phyloP scores from a whole-genome alignment of 37 sponge, comb jelly and placozoan genomes.

The Hormiphora californensis region DNA sequence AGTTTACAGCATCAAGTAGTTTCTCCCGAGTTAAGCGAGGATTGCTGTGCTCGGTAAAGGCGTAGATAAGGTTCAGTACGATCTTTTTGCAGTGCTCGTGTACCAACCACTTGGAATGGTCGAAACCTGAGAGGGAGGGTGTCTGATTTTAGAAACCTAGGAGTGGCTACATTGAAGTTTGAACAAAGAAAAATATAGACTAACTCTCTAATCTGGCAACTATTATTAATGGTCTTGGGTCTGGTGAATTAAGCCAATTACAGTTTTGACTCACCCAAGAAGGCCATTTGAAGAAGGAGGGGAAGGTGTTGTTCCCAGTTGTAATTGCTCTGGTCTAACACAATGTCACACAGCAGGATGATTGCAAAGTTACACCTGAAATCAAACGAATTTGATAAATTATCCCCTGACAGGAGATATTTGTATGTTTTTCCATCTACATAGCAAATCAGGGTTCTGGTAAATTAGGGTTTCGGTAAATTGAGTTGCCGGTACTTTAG shows the following conservation, averaged over 20 bases:
- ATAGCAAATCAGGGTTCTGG: no score
- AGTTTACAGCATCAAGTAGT: slow-evolving; percentile 31
- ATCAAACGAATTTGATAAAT: no score
- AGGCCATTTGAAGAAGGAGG: not conserved
- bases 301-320: slow-evolving; percentile 2
- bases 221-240: not conserved
- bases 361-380: slow-evolving; percentile 45
- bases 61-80: slow-evolving; percentile 19
- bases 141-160: not conserved
- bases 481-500: no score
- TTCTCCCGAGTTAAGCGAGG: slow-evolving; percentile 25
- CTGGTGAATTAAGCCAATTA: not conserved
- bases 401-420: no score
- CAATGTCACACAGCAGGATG: slow-evolving; percentile 45
- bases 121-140: not conserved
- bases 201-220: not conserved
- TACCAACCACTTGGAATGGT: slow-evolving; percentile 30
- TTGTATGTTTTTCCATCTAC: no score
- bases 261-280: not conserved
- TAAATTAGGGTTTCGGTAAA: no score
- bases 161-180: not conserved
- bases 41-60: slow-evolving; percentile 19
- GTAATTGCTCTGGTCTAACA: slow-evolving; percentile 21
- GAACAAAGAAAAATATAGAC: not conserved
- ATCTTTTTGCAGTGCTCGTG: slow-evolving; percentile 49